Evolutionary conservation across 2,888 invertebrate genomes (phyloP).

Genomic region (Aradus depressus): DNA sequence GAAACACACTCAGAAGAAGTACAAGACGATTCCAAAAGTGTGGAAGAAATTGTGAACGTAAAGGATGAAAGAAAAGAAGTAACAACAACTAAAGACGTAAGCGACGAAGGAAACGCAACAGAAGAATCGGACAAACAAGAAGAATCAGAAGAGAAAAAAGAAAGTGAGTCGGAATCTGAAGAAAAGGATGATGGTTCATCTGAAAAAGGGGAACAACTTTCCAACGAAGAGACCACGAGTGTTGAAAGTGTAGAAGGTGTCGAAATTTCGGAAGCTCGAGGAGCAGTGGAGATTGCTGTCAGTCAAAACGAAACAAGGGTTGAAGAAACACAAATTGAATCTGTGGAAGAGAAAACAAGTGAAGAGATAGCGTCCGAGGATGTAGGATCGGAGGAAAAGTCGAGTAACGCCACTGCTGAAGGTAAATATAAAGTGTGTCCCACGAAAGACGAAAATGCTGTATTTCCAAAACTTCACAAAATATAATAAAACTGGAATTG

Average conservation of each 20-base stretch:
- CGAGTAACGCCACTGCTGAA: background rate
- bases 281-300: background rate
- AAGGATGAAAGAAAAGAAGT: conserved; percentile 34
- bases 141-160: conserved; percentile 17
- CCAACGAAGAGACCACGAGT: conserved; percentile 26
- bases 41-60: conserved; percentile 39
- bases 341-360: background rate
- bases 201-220: conserved; percentile 33
- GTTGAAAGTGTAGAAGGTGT: conserved; percentile 1
- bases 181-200: conserved; percentile 34
- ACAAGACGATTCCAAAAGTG: conserved; percentile 33
- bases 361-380: background rate
- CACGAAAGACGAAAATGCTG: no score
- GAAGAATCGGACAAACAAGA: conserved; percentile 20
- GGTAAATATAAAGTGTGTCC: no score
- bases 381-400: background rate
- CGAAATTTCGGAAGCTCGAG: background rate
- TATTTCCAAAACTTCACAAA: no score
- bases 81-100: conserved; percentile 28
- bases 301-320: conserved; percentile 31
- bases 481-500: background rate
- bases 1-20: conserved; percentile 6
- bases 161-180: conserved; percentile 29
- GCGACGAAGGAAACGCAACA: conserved; percentile 21
- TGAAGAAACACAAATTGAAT: background rate